A percentile compares a stretch with the other conserved stretches of the same genome.
These are phyloP conservation scores for Drosophila fulvimacula DNA, from an alignment of 2,888 invertebrate species.

Conservation along the genomic window DNA sequence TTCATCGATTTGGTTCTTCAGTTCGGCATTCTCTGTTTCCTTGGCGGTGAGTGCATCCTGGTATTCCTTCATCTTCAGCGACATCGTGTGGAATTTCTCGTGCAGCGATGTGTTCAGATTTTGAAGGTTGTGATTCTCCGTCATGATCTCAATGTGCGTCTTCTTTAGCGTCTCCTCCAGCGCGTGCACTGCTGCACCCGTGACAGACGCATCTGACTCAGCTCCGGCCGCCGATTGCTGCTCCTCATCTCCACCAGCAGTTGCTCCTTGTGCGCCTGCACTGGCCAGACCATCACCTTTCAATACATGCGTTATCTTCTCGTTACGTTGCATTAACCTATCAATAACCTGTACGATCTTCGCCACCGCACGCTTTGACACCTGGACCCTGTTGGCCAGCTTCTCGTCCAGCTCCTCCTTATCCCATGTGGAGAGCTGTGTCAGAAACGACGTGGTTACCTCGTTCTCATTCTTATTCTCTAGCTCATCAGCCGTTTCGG, in stretches of 20 bases:
- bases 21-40: conserved; percentile 97
- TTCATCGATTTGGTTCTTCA: conserved; percentile 98
- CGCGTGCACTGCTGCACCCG: conserved; percentile 50
- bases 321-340: conserved; percentile 96
- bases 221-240: conserved; percentile 37
- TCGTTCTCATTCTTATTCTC: conserved; percentile 98
- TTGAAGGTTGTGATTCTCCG: conserved; percentile 96
- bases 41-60: conserved; percentile 92
- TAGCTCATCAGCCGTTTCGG: conserved; percentile 97
- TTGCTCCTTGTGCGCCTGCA: conserved; percentile 31
- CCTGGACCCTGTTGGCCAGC: conserved; percentile 97
- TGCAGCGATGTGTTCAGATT: conserved; percentile 95
- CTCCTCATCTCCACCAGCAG: conserved; percentile 46
- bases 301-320: conserved; percentile 95
- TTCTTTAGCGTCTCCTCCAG: conserved; percentile 94
- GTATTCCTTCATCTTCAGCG: conserved; percentile 93
- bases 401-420: conserved; percentile 98
- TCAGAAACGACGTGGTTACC: conserved; percentile 97
- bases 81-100: conserved; percentile 96
- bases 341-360: conserved; percentile 99
- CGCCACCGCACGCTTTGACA: conserved; percentile 97
- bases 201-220: conserved; percentile 42
- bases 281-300: conserved; percentile 86
- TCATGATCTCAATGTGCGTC: conserved; percentile 94
- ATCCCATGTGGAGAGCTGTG: conserved; percentile 98